Conservation (phyloP, 2,113 vertebrate genomes). For the Pygoscelis adeliae region DNA sequence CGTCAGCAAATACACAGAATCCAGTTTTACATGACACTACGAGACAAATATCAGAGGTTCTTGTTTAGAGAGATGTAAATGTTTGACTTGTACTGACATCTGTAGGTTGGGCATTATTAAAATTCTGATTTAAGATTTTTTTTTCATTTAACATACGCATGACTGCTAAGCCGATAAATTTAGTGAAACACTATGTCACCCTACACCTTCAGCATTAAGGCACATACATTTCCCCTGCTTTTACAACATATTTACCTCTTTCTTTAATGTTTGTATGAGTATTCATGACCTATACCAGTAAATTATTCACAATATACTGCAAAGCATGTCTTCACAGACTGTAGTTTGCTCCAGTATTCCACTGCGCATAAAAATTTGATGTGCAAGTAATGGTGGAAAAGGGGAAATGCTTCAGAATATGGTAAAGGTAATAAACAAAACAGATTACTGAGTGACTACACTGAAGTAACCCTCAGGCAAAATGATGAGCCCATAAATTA, state of each 20-base stretch:
- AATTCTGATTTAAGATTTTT: conserved; percentile 4
- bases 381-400: not conserved
- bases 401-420: not conserved
- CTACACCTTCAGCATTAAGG: not conserved
- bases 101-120: not conserved
- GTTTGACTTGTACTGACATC: not conserved
- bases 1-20: not conserved
- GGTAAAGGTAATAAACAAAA: conserved; percentile 32
- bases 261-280: conserved; percentile 7
- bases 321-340: not conserved
- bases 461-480: conserved; percentile 4
- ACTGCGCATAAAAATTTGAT: conserved; percentile 37
- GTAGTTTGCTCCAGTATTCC: conserved; percentile 12
- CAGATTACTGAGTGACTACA: not conserved
- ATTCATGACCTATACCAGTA: not conserved
- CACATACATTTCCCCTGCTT: not conserved
- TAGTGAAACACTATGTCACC: not conserved
- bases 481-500: not conserved
- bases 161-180: conserved; percentile 2
- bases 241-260: conserved; percentile 9
- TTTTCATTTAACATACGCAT: not conserved
- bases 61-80: not conserved
- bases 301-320: conserved; percentile 50
- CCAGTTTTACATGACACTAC: not conserved
- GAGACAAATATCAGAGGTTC: not conserved